Evolutionary conservation across 2,888 invertebrate genomes (phyloP), one percentile per base, ranked within the genome.

Genomic region (Crocallis elinguaria): DNA sequence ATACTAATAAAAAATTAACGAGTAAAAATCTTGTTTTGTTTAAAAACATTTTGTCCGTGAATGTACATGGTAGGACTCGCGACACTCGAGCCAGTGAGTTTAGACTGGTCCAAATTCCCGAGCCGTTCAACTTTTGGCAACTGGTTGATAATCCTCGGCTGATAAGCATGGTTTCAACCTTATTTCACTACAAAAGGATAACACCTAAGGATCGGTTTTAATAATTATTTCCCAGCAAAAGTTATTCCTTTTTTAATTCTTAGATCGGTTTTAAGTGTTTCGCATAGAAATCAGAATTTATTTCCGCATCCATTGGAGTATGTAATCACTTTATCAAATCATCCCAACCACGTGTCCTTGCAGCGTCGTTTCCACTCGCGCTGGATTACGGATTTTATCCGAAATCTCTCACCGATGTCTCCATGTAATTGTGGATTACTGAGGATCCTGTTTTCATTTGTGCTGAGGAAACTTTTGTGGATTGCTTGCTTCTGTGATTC

Each of bases 361-460:
- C 33, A 39, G 11, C 44, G 44, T 37, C 42, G 45, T 45, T 8
- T 60, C 49, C 53, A 53, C 66, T 56, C 55, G 56, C 56, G 25
- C 62, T 45, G 86, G 88, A 89, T 90, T 89, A 88, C 77, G 84
- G 83, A 75, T 88, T 87, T 87, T 84, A 84, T 84, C 75, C 79
- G 73, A 73, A 84, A 87, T 88, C 86, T 86, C 84, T 84, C 82
- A 82, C 86, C 83, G 77, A 86, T 86, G 88, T 89, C 80, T 78
- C 77, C 73, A 73, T 79, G 86, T 89, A 88, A 88, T 88, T 89
- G 88, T 88, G 88, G 88, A 89, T 90, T 88, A 86, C 81, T 64
- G 53, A 51, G 69, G 73, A 72, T 79, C 80, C 76, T 87, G 86
- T 85, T 84, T 83, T 81, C 84, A 85, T 88, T 84, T 83, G 81